Base-by-base conservation (phyloP, 64 coral and sea anemone genomes). In the Hydrozoanthus tunicans region DNA sequence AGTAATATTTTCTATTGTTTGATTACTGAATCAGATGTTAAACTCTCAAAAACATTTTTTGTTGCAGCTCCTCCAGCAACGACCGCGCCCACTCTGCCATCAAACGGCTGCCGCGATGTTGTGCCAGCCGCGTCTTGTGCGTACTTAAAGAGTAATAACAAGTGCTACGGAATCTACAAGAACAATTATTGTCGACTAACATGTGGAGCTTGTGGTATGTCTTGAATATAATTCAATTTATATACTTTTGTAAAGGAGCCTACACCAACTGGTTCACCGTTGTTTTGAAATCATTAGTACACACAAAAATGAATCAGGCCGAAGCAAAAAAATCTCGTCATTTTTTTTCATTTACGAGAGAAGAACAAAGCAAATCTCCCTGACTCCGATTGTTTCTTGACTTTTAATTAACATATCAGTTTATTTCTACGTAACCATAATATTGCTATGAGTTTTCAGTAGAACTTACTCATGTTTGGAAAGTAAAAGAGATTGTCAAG, bases 131-230 rank as follows among this genome's bases (percentile, higher is more conserved):
- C 32, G 32, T 43, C 32, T 15, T 83, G 81, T 17, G 6, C 13
- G 6, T 9, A 9, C 24, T 66, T 51, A 65, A 83, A 83, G 5
- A 17, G 6, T 7, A 53, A 5, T 4, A 12, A 43, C 1, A 11
- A 5, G 9, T 83, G 81, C 32, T 6, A 12, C 3, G 81, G 81
- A 9, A 3, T 0, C 3, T 54, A 83, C 81, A 83, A 68, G 51
- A n/a, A 15, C 12, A 0, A 60, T 23, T 83, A 66, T 17, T 83
- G 81, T 83, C 81, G 81, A 7, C 43, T 66, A 13, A 83, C 81
- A 0, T 83, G 81, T 53, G 81, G 81, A 53, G 27, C 11, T 14
- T 83, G 81, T 66, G 81, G 81, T 83, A 43, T 52, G 81, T 54
- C 3, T 6, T 13, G 6, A 56, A 4, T 79, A 57, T 56, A 58